Percentiles rank a stretch among this genome's conserved stretches.
phyloP scores from a whole-genome alignment of 2,888 invertebrate species.

The Synergus gifuensis region DNA sequence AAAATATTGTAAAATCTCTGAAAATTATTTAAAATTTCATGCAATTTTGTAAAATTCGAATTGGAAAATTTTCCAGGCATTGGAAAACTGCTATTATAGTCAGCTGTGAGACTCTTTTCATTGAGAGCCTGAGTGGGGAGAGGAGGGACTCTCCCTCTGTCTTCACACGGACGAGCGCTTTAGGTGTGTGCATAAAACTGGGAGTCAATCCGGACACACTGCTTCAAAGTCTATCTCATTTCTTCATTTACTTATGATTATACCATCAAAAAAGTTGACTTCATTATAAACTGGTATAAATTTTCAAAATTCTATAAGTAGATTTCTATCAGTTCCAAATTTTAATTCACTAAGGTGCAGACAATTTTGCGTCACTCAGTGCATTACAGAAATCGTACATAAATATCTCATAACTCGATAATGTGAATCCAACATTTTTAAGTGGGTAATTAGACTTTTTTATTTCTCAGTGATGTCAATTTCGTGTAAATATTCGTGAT shows the following conservation, averaged over 20 bases:
- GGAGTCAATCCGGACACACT: too few relatives aligned
- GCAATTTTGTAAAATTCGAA: too few relatives aligned
- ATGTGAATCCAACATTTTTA: neutral
- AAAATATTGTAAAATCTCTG: too few relatives aligned
- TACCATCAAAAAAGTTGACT: neutral
- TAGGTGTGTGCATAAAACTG: too few relatives aligned
- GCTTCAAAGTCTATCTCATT: constrained; percentile 1
- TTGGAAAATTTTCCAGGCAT: too few relatives aligned
- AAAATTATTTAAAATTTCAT: too few relatives aligned
- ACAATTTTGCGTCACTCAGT: constrained; percentile 25
- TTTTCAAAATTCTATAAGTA: neutral
- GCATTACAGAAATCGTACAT: constrained; percentile 14
- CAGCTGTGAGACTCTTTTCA: too few relatives aligned
- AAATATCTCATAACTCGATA: neutral
- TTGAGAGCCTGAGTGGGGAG: too few relatives aligned
- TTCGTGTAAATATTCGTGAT: constrained; percentile 32
- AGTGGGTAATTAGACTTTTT: neutral
- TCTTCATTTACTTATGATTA: neutral
- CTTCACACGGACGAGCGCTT: too few relatives aligned
- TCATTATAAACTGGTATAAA: neutral
- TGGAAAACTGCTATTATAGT: too few relatives aligned
- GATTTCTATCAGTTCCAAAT: too few relatives aligned
- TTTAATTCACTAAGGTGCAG: constrained; percentile 8
- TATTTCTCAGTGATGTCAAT: constrained; percentile 13
- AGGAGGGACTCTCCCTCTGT: too few relatives aligned